These are phyloP conservation scores for Cassiopea andromeda DNA, from an alignment of 30 jellyfish, hydroid and myxozoan genomes.

Conservation along the genomic window DNA sequence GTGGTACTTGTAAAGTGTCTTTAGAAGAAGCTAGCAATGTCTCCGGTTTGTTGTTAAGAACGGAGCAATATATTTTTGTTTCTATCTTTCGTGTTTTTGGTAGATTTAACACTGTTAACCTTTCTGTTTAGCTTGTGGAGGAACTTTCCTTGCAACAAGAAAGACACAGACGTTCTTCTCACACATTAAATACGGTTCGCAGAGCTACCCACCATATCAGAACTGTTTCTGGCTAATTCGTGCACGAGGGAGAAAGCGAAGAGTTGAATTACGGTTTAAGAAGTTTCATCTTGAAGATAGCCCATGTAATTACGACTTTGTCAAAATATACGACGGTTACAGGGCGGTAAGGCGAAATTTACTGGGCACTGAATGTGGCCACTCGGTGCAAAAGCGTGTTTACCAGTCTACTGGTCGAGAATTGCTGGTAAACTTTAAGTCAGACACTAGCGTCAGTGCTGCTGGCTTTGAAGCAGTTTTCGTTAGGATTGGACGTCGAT, in stretches of 20 bases:
- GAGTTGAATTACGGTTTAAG: slow-evolving; percentile 36
- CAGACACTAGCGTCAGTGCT: slow-evolving; percentile 63
- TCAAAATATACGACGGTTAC: slow-evolving; percentile 69
- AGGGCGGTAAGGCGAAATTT: slow-evolving; percentile 10
- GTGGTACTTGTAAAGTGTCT: too few species aligned
- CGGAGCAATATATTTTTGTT: too few species aligned
- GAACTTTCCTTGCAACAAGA: slow-evolving; percentile 47
- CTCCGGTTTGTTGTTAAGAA: too few species aligned
- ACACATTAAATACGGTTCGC: slow-evolving; percentile 50
- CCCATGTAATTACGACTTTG: slow-evolving; percentile 75
- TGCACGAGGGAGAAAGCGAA: slow-evolving; percentile 42
- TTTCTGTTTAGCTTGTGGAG: slow-evolving; percentile 65
- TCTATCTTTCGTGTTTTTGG: too few species aligned
- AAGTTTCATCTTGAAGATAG: slow-evolving; percentile 70
- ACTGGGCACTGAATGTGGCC: slow-evolving; percentile 66
- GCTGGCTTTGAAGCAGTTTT: slow-evolving; percentile 61
- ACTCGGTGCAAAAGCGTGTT: not conserved
- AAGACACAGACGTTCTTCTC: slow-evolving; percentile 47
- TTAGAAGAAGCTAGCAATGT: too few species aligned
- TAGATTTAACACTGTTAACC: not conserved
- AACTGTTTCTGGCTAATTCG: slow-evolving; percentile 64
- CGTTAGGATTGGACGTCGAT: slow-evolving; percentile 20
- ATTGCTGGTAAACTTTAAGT: slow-evolving; percentile 29
- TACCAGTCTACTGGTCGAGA: slow-evolving; percentile 54
- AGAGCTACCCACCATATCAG: slow-evolving; percentile 60